These are phyloP conservation scores for Euthynnus affinis DNA, from an alignment of 2,797 vertebrate genomes.

Conservation along the genomic window DNA sequence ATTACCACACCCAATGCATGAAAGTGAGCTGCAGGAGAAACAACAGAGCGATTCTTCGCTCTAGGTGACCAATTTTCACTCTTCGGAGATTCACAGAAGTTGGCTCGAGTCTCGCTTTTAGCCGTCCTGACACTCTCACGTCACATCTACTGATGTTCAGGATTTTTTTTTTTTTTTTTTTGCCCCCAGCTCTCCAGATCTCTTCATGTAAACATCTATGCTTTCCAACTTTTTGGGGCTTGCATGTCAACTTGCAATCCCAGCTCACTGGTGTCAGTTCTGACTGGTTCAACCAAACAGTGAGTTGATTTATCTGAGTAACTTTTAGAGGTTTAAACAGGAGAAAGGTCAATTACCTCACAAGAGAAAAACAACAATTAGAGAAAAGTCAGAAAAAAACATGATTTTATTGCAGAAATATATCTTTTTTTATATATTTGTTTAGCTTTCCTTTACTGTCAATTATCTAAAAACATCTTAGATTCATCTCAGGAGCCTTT, in stretches of 20 bases:
- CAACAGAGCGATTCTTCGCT: conserved; percentile 14
- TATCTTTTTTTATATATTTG: background rate
- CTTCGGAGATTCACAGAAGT: background rate
- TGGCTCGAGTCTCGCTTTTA: background rate
- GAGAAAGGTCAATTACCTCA: background rate
- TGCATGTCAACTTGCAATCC: background rate
- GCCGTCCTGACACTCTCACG: background rate
- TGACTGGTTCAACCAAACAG: background rate
- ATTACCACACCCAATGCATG: conserved; percentile 73
- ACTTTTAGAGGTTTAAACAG: background rate
- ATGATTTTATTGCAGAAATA: background rate
- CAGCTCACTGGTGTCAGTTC: background rate
- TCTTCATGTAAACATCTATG: background rate
- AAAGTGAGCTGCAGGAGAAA: conserved; percentile 54
- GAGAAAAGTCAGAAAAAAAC: background rate
- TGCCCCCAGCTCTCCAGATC: background rate
- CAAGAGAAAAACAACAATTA: background rate
- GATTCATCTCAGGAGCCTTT: background rate
- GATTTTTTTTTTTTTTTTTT: too few species aligned
- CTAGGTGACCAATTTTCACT: background rate
- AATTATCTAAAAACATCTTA: background rate
- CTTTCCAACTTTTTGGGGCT: background rate
- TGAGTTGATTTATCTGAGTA: background rate
- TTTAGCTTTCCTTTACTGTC: background rate
- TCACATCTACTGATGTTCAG: background rate